A percentile compares a stretch with the other conserved stretches of the same genome.
These are phyloP conservation scores for Parazoanthus darwini DNA, from an alignment of 92 coral and sea anemone species.

Conservation along the genomic window DNA sequence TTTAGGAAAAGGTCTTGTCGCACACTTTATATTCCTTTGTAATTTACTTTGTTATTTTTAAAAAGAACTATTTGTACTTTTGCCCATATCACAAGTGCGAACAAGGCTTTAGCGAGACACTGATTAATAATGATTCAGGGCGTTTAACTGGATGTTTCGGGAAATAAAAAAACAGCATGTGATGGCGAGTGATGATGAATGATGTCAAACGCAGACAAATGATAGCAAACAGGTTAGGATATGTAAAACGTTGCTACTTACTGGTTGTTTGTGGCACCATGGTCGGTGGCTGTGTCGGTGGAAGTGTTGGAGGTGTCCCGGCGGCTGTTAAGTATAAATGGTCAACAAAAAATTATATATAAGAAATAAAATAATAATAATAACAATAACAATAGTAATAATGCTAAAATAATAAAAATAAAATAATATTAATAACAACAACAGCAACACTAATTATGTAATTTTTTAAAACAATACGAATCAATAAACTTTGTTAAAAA, in stretches of 20 bases:
- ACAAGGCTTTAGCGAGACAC: too few relatives aligned
- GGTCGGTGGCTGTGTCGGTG: background rate
- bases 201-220: background rate
- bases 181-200: too few relatives aligned
- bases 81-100: too few relatives aligned
- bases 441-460: background rate
- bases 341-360: background rate
- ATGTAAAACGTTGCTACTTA: background rate
- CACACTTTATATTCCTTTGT: too few relatives aligned
- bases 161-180: too few relatives aligned
- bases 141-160: too few relatives aligned
- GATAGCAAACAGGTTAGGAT: background rate
- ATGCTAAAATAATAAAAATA: background rate
- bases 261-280: background rate
- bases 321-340: background rate
- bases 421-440: background rate
- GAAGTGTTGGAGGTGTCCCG: background rate
- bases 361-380: background rate
- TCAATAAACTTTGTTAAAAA: too few relatives aligned
- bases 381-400: background rate
- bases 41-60: too few relatives aligned
- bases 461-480: too few relatives aligned
- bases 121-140: too few relatives aligned
- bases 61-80: too few relatives aligned
- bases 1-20: too few relatives aligned